Conservation (phyloP, 2,113 vertebrate species). For the Otus sunia region DNA sequence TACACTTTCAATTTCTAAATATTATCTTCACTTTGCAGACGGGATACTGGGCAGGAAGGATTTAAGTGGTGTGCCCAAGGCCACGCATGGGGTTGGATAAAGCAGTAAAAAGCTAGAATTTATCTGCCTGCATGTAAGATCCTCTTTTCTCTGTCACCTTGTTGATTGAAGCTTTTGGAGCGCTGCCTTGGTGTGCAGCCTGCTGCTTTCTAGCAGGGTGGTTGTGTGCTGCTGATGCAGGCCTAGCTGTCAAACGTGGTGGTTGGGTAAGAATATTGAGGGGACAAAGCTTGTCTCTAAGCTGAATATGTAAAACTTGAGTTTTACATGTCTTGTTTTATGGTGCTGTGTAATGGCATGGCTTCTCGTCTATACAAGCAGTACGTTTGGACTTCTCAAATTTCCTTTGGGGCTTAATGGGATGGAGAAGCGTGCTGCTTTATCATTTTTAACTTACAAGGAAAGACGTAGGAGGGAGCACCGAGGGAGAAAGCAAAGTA, state of each 20-base stretch:
- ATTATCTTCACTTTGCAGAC: neutral
- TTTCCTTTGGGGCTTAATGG: neutral
- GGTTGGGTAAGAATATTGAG: neutral
- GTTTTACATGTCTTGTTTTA: neutral
- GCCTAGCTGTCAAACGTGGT: accelerated
- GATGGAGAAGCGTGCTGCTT: neutral
- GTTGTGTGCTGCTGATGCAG: neutral
- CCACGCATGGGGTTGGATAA: neutral
- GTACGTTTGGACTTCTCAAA: neutral
- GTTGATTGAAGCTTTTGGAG: neutral
- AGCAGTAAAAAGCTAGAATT: neutral
- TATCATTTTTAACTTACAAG: neutral
- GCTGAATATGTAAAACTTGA: neutral
- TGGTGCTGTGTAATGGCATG: neutral
- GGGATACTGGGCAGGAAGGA: neutral
- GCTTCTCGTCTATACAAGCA: neutral
- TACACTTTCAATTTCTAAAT: neutral
- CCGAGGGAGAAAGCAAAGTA: neutral
- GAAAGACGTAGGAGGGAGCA: neutral
- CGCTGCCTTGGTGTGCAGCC: neutral
- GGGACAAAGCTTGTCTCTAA: neutral
- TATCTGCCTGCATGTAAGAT: neutral
- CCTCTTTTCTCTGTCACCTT: neutral
- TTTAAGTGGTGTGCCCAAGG: neutral
- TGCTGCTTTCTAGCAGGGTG: neutral